Conservation (phyloP, 2,888 invertebrate genomes). For the Oscheius sp. region DNA sequence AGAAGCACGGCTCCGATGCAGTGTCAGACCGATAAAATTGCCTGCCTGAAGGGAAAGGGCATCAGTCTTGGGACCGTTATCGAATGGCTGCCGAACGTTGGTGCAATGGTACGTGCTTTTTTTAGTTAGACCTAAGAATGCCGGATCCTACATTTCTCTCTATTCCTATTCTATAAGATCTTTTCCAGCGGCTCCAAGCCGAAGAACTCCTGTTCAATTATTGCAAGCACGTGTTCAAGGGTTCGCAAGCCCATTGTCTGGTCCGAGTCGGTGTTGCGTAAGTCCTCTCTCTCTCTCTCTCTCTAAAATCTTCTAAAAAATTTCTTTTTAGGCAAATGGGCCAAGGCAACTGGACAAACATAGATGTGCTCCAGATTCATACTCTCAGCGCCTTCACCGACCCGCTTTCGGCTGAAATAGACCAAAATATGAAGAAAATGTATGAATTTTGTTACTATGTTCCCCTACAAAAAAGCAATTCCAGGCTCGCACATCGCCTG, state of each 20-base stretch:
- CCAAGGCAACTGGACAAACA: not conserved
- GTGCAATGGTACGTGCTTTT: conserved; percentile 20
- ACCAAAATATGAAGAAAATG: conserved; percentile 7
- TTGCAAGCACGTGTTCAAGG: conserved; percentile 33
- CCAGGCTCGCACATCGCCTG: conserved; percentile 16
- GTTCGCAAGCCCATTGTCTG: conserved; percentile 15
- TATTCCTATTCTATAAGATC: too few species aligned
- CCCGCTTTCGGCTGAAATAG: conserved; percentile 6
- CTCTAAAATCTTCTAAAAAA: not conserved
- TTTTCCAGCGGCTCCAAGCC: not conserved
- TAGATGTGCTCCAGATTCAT: conserved; percentile 35
- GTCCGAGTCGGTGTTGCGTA: conserved; percentile 18
- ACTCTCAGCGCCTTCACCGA: not conserved
- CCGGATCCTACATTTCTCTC: too few species aligned
- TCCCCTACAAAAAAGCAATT: not conserved
- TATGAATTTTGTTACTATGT: not conserved
- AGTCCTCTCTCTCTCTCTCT: not conserved
- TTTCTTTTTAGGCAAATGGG: not conserved
- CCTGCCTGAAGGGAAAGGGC: not conserved
- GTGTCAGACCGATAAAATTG: not conserved
- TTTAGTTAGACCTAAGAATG: too few species aligned
- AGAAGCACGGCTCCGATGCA: conserved; percentile 19
- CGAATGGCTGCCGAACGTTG: conserved; percentile 19
- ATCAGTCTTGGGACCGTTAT: conserved; percentile 12
- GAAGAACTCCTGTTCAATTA: conserved; percentile 22